phyloP scores from a whole-genome alignment of 2,888 invertebrate genomes.

The Schizotus pectinicornis region DNA sequence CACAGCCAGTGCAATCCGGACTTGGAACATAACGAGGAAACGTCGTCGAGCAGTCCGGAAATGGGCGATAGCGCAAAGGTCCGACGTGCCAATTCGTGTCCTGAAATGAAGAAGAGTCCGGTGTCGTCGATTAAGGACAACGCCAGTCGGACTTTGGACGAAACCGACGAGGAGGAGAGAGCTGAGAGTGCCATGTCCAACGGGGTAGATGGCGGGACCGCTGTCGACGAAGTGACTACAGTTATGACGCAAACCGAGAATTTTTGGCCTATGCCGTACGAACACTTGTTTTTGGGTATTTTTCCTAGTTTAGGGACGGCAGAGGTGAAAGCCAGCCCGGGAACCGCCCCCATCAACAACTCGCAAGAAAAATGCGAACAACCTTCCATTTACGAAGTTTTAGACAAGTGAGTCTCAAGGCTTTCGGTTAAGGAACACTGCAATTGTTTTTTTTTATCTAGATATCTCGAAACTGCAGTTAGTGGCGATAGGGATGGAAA shows the following conservation, averaged over 20 bases:
- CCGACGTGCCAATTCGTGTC: slow-evolving; percentile 70
- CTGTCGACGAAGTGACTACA: background rate
- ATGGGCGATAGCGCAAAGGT: slow-evolving; percentile 54
- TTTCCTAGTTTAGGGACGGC: slow-evolving; percentile 59
- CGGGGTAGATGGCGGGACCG: slow-evolving; percentile 26
- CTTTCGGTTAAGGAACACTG: slow-evolving; percentile 1
- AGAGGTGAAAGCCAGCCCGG: slow-evolving; percentile 53
- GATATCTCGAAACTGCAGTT: slow-evolving; percentile 54
- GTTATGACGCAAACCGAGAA: slow-evolving; percentile 72
- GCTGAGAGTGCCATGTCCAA: slow-evolving; percentile 32
- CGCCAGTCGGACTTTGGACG: slow-evolving; percentile 51
- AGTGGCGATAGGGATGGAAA: slow-evolving; percentile 45
- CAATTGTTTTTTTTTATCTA: slow-evolving; percentile 31
- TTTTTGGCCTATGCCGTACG: slow-evolving; percentile 74
- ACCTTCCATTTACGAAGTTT: slow-evolving; percentile 65
- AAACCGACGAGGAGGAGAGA: slow-evolving; percentile 53
- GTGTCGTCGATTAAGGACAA: slow-evolving; percentile 45
- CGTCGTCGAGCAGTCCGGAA: slow-evolving; percentile 59
- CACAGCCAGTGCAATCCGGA: slow-evolving; percentile 70
- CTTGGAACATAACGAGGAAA: slow-evolving; percentile 48
- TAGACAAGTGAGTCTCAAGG: slow-evolving; percentile 64
- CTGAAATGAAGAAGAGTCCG: slow-evolving; percentile 63
- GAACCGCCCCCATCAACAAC: slow-evolving; percentile 48
- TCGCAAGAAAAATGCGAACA: slow-evolving; percentile 40
- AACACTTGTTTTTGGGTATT: slow-evolving; percentile 75